A percentile compares a stretch with the other conserved stretches of the same genome.
phyloP scores from a whole-genome alignment of 2,797 vertebrate genomes.

The Anas acuta region DNA sequence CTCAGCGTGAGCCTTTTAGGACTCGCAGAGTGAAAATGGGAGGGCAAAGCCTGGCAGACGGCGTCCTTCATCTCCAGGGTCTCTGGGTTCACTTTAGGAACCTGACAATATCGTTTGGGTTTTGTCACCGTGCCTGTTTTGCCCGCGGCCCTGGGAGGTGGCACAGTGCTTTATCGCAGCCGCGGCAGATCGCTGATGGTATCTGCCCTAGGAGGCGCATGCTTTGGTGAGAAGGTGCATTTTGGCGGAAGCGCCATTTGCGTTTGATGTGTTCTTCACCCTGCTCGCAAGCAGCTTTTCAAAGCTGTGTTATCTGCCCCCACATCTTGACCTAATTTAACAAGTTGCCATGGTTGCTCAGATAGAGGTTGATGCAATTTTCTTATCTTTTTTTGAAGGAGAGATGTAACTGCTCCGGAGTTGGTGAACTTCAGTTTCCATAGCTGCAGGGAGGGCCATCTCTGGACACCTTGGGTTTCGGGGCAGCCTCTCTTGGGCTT shows the following conservation, averaged over 20 bases:
- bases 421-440: constrained; percentile 64
- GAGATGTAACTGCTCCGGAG: constrained; percentile 64
- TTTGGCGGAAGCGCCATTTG: constrained; percentile 71
- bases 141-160: constrained; percentile 38
- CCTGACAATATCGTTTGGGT: background rate
- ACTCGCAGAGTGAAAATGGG: background rate
- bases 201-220: constrained; percentile 56
- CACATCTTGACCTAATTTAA: constrained; percentile 85
- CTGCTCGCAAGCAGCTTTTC: constrained; percentile 57
- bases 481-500: background rate
- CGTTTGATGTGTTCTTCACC: constrained; percentile 77
- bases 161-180: constrained; percentile 19
- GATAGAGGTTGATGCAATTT: constrained; percentile 72
- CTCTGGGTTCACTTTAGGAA: background rate
- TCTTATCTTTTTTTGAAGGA: constrained; percentile 72
- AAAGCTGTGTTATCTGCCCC: constrained; percentile 77
- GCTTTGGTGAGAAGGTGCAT: constrained; percentile 72
- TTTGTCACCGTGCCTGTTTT: background rate
- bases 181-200: constrained; percentile 58
- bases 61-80: background rate
- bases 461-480: background rate
- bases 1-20: too few species aligned
- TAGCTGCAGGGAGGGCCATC: constrained; percentile 7
- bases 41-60: background rate
- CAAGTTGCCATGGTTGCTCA: constrained; percentile 79